Evolutionary conservation across 1,140 invertebrate species (phyloP).

Genomic region (Aphaenogaster ashmeadi): DNA sequence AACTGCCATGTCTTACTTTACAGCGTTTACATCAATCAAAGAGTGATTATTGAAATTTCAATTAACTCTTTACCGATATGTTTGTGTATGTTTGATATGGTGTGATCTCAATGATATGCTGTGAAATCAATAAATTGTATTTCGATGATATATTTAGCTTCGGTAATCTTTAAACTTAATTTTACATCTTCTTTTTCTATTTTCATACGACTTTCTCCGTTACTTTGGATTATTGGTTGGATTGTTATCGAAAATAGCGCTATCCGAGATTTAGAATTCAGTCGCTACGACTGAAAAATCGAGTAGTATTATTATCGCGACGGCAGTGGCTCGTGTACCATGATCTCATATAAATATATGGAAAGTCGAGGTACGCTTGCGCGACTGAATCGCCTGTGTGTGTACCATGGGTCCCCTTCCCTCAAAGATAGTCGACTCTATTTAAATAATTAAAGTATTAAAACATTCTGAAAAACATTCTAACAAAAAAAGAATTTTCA

Average conservation of each 20-base stretch:
- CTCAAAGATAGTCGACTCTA: neutral
- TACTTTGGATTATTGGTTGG: neutral
- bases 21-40: conserved; percentile 24
- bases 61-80: neutral
- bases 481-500: too few species aligned
- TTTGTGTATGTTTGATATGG: neutral
- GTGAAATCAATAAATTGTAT: conserved; percentile 18
- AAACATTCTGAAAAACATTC: too few species aligned
- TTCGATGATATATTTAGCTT: neutral
- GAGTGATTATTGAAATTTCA: neutral
- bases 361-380: too few species aligned
- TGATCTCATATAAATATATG: too few species aligned
- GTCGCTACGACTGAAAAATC: too few species aligned
- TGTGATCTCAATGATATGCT: neutral
- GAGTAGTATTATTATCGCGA: too few species aligned
- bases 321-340: too few species aligned
- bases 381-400: too few species aligned
- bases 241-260: too few species aligned
- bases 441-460: neutral
- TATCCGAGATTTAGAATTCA: too few species aligned
- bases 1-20: conserved; percentile 18
- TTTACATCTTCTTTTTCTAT: neutral
- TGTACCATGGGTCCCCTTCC: too few species aligned
- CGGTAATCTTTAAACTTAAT: neutral
- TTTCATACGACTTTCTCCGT: neutral